Percentiles rank a stretch among this genome's conserved stretches.
Evolutionary conservation across 2,113 vertebrate genomes (phyloP).

Genomic region (Panthera leo): DNA sequence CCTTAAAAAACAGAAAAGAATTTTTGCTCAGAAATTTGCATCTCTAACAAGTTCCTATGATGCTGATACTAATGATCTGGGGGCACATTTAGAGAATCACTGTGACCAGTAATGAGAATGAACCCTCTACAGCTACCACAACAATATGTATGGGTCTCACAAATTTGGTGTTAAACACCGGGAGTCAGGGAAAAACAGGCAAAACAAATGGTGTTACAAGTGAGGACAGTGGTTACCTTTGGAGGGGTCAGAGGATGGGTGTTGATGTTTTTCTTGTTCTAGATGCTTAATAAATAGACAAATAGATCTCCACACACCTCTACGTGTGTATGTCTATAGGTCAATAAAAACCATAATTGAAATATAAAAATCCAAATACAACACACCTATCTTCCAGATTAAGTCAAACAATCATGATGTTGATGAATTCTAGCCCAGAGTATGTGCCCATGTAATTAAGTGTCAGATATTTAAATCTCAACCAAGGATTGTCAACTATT

Average conservation of each 20-base stretch:
- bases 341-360: not conserved
- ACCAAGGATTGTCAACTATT: not conserved
- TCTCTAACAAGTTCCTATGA: not conserved
- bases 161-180: not conserved
- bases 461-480: not conserved
- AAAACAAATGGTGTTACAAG: not conserved
- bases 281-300: not conserved
- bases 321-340: not conserved
- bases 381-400: not conserved
- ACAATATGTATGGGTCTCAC: not conserved
- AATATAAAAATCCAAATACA: not conserved
- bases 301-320: not conserved
- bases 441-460: not conserved
- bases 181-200: not conserved
- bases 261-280: not conserved
- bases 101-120: not conserved
- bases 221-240: not conserved
- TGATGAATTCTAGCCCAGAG: not conserved
- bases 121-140: not conserved
- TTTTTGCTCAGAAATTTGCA: not conserved
- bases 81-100: not conserved
- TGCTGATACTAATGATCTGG: too few relatives aligned
- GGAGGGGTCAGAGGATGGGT: rapidly evolving
- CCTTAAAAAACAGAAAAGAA: too few relatives aligned
- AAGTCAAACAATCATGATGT: not conserved